Percentiles rank a stretch among this genome's conserved stretches.
Conservation (phyloP, 2,113 vertebrate genomes). For the Tautogolabrus adspersus region DNA sequence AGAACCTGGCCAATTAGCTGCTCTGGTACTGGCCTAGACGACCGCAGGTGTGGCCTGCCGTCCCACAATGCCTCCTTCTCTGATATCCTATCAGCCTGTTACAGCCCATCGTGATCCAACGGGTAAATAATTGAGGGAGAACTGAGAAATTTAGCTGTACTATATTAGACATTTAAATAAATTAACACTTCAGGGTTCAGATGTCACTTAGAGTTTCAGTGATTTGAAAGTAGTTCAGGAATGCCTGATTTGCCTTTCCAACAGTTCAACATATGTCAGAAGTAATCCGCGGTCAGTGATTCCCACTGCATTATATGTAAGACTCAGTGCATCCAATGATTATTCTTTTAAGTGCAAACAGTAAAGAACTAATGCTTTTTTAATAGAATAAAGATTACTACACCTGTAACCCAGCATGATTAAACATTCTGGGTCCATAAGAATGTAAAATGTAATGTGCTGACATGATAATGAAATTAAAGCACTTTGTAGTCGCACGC, state of each 20-base stretch:
- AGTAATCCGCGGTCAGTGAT: constrained; percentile 11
- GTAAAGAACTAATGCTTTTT: background rate
- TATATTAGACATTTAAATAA: constrained; percentile 75
- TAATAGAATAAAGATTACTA: background rate
- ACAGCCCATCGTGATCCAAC: constrained; percentile 60
- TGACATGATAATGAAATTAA: background rate
- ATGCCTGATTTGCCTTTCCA: constrained; percentile 52
- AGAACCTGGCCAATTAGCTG: constrained; percentile 76
- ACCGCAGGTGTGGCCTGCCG: constrained; percentile 59
- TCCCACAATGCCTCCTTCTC: constrained; percentile 59
- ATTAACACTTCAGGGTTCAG: constrained; percentile 61
- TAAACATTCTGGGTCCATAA: background rate
- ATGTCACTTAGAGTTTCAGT: constrained; percentile 62
- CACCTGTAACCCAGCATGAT: background rate
- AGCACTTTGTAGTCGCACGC: background rate
- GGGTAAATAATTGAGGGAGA: constrained; percentile 73
- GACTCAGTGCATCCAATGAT: background rate
- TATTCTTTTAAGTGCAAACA: background rate
- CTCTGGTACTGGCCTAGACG: constrained; percentile 55
- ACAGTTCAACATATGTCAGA: constrained; percentile 3
- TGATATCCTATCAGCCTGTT: constrained; percentile 70
- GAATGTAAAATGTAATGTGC: constrained; percentile 1
- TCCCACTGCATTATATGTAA: background rate
- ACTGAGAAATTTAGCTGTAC: constrained; percentile 56
- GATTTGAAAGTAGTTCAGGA: constrained; percentile 52